Conservation (phyloP, 1,140 invertebrate species). For the Contarinia nasturtii region DNA sequence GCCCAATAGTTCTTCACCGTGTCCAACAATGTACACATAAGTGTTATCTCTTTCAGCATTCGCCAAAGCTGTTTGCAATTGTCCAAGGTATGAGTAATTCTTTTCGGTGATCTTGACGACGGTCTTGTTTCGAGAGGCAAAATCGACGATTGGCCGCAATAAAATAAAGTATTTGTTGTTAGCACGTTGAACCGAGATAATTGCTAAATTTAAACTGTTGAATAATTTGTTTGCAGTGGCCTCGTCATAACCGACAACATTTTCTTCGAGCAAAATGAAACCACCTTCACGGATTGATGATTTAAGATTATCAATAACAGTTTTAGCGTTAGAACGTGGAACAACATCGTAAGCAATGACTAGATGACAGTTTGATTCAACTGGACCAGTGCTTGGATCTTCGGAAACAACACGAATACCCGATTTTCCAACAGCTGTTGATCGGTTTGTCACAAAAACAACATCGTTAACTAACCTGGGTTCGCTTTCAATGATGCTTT, state of each 20-base stretch:
- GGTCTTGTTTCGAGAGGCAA: not conserved
- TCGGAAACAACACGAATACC: constrained; percentile 34
- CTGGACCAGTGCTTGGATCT: constrained; percentile 27
- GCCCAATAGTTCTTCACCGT: constrained; percentile 48
- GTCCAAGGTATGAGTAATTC: not conserved
- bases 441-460: constrained; percentile 27
- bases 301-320: constrained; percentile 33
- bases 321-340: constrained; percentile 25
- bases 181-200: constrained; percentile 26
- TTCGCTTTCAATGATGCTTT: constrained; percentile 41
- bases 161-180: constrained; percentile 29
- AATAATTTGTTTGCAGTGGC: constrained; percentile 21
- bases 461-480: constrained; percentile 42
- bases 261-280: constrained; percentile 60
- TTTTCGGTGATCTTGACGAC: not conserved
- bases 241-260: constrained; percentile 29
- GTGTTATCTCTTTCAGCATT: not conserved
- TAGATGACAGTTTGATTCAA: constrained; percentile 45
- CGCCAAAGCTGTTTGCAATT: not conserved
- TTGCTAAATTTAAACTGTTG: constrained; percentile 26
- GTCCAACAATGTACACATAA: constrained; percentile 21
- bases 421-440: constrained; percentile 19
- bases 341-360: constrained; percentile 40
- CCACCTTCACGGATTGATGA: constrained; percentile 47
- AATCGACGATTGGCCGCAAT: not conserved